Base-by-base conservation (phyloP, 2,113 vertebrate genomes). In the Albula goreensis region DNA sequence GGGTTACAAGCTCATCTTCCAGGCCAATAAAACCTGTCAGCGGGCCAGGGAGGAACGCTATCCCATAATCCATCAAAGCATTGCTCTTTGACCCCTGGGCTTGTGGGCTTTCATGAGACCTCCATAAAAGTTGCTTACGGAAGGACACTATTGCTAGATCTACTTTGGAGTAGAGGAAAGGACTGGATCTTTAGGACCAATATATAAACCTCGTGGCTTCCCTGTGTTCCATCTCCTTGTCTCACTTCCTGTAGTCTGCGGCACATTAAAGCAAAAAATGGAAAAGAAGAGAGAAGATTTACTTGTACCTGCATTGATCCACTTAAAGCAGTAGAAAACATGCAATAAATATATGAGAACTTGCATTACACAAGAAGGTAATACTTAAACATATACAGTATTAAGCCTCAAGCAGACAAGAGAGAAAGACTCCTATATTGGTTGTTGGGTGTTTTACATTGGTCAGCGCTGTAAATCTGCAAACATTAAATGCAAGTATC, bases 41-140 rank as follows among this genome's bases (percentile, higher is more conserved):
- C 97, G 95, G 94, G 96, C 94, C 96, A 93, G 95, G 95, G 95
- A 95, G 95, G 92, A 48, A 96, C 93, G 94, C 96, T 96, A 97
- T 97, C 97, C 97, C 97, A 97, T 97, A 98, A 99, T 98, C 97
- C 97, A 98, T 99, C 98, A 98, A 97, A 96, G 97, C 95, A 95
- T 95, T 96, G 94, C 94, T 96, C 97, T 94, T 95, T 97, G 97
- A 97, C 97, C 97, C 95, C 90, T 94, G 94, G 94, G 96, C 96
- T 97, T 89, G 94, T 94, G 95, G 96, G 96, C 95, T 96, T 96
- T 96, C 80, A 0, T 90, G 89, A 95, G 93, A 93, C 95, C 95
- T 95, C 85, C 86, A 95, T 96, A 96, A 97, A 94, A 96, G 96
- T 96, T 92, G 93, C 95, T 96, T 94, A 93, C 79, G 87, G 91